Percentiles rank a stretch among this genome's conserved stretches.
Evolutionary conservation across 2,888 invertebrate species (phyloP).

Genomic region (Buathra laborator): DNA sequence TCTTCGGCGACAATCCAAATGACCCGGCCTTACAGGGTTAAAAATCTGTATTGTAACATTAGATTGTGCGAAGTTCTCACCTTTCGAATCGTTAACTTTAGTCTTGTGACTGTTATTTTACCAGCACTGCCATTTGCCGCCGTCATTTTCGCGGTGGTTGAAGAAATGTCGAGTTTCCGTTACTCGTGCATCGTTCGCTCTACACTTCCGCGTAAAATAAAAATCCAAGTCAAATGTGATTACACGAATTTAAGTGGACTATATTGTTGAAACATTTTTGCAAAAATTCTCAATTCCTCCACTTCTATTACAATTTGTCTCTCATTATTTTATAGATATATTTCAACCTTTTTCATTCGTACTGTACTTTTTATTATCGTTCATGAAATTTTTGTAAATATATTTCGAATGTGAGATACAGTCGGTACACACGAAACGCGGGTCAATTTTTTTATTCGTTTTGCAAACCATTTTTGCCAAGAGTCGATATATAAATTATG

Average conservation of each 20-base stretch:
- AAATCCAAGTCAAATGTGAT: conserved; percentile 51
- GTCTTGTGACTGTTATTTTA: conserved; percentile 55
- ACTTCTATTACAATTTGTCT: neutral
- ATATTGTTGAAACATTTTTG: neutral
- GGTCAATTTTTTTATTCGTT: conserved; percentile 37
- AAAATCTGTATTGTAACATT: too few relatives aligned
- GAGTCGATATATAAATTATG: neutral
- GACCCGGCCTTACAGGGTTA: too few relatives aligned
- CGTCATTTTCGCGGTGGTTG: conserved; percentile 60
- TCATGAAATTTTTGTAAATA: conserved; percentile 61
- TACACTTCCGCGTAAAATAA: conserved; percentile 28
- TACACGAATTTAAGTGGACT: conserved; percentile 51
- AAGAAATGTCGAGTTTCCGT: conserved; percentile 42
- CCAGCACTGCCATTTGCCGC: conserved; percentile 71
- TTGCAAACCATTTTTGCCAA: conserved; percentile 27
- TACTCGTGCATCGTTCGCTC: conserved; percentile 51
- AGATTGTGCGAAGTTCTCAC: too few relatives aligned
- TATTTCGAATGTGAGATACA: conserved; percentile 29
- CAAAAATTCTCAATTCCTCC: neutral
- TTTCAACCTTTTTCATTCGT: conserved; percentile 36
- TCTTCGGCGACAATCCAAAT: too few relatives aligned
- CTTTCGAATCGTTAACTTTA: neutral
- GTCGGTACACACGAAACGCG: conserved; percentile 24
- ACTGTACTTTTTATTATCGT: conserved; percentile 37
- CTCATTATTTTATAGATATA: neutral